These are phyloP conservation scores for Lophotis ruficrista DNA, from an alignment of 2,113 vertebrate species.

Conservation along the genomic window DNA sequence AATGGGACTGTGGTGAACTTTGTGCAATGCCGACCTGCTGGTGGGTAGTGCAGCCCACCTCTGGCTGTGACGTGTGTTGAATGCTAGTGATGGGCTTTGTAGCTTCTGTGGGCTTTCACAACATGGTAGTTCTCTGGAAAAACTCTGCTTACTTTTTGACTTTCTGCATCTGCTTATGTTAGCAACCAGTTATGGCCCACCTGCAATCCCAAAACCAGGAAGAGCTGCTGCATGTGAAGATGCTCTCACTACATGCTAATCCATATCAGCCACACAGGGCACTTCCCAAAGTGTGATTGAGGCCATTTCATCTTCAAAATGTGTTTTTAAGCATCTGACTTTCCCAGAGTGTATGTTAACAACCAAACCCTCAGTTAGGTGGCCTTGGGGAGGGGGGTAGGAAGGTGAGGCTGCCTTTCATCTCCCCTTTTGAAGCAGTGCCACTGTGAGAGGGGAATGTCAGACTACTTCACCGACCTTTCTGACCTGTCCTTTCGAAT, in stretches of 20 bases:
- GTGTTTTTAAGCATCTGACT: not conserved
- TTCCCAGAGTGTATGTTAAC: not conserved
- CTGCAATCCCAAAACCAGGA: not conserved
- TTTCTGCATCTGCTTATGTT: not conserved
- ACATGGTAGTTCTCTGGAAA: not conserved
- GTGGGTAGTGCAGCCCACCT: not conserved
- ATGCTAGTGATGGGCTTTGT: accelerated
- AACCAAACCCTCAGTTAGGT: not conserved
- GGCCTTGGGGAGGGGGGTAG: not conserved
- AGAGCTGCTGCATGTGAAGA: not conserved
- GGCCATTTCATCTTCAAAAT: not conserved
- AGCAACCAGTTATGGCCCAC: not conserved
- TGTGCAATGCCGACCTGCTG: accelerated
- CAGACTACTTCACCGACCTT: not conserved
- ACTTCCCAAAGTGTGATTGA: not conserved
- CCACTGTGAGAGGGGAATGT: not conserved
- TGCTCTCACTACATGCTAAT: not conserved
- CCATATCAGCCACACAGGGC: not conserved
- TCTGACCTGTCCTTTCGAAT: not conserved
- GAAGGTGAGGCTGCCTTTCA: not conserved
- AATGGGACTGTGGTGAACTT: not conserved
- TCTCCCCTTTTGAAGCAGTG: not conserved
- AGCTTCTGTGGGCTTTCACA: not conserved
- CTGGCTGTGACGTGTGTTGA: not conserved
- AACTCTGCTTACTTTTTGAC: not conserved